Evolutionary conservation across 1,140 invertebrate species (phyloP).

Genomic region (Nasonia vitripennis): DNA sequence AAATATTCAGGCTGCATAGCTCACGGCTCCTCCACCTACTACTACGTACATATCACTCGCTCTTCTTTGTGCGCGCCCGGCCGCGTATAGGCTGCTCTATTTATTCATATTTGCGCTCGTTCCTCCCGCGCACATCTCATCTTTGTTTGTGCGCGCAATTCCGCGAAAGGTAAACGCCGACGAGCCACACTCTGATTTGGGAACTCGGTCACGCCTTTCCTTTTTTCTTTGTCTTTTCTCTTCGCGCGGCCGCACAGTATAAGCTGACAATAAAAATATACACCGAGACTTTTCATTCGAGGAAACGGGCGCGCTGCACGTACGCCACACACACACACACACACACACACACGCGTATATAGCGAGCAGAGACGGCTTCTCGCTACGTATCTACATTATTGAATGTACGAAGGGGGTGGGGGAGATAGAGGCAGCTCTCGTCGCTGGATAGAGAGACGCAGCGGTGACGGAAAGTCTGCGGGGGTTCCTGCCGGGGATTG

Average conservation of each 20-base stretch:
- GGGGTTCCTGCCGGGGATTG: slow-evolving; percentile 32
- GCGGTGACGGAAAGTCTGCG: slow-evolving; percentile 29
- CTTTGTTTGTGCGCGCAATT: slow-evolving; percentile 34
- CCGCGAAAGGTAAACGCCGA: not conserved
- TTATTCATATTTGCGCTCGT: slow-evolving; percentile 39
- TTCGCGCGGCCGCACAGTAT: too few relatives aligned
- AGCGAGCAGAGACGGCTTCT: not conserved
- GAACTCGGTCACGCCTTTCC: not conserved
- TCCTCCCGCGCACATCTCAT: not conserved
- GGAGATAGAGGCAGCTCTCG: not conserved
- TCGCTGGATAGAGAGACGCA: not conserved
- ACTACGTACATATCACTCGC: slow-evolving; percentile 67
- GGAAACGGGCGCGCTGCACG: not conserved
- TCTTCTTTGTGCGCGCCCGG: slow-evolving; percentile 43
- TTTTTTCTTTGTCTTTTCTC: not conserved
- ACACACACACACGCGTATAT: not conserved
- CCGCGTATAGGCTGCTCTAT: not conserved
- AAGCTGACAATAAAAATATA: not conserved
- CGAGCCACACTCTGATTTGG: not conserved
- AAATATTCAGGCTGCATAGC: slow-evolving; percentile 73
- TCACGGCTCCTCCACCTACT: slow-evolving; percentile 55
- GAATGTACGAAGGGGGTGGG: slow-evolving; percentile 14
- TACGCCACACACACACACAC: not conserved
- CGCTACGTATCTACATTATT: slow-evolving; percentile 41
- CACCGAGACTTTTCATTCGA: not conserved